Evolutionary conservation across 2,113 vertebrate genomes (phyloP).

Genomic region (Aldabrachelys gigantea): DNA sequence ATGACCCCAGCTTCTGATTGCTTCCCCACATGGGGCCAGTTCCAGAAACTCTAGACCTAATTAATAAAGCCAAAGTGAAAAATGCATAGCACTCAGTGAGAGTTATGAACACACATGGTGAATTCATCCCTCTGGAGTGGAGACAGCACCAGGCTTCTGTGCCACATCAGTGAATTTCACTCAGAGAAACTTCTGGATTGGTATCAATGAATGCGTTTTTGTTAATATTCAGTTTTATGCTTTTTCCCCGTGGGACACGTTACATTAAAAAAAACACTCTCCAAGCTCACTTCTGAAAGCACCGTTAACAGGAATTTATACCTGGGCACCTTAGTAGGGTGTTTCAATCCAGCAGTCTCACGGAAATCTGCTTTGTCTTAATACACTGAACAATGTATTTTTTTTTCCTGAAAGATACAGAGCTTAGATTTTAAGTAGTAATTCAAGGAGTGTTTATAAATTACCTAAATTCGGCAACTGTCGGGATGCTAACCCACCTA

Average conservation of each 20-base stretch:
- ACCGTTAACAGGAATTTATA: not conserved
- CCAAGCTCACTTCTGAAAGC: not conserved
- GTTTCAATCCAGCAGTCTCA: not conserved
- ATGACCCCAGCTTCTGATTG: not conserved
- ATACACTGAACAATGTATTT: not conserved
- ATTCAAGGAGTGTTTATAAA: not conserved
- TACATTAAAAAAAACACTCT: not conserved
- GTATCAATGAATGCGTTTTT: not conserved
- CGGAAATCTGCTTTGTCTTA: not conserved
- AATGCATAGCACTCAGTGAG: not conserved
- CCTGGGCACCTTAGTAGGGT: not conserved
- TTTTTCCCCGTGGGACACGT: not conserved
- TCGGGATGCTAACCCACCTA: not conserved
- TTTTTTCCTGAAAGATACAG: not conserved
- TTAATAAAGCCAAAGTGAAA: not conserved
- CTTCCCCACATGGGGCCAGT: not conserved
- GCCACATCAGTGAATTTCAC: not conserved
- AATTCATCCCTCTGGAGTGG: not conserved
- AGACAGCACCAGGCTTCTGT: not conserved
- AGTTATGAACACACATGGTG: not conserved
- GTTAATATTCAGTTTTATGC: not conserved
- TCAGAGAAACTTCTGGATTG: not conserved
- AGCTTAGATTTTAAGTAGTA: not conserved
- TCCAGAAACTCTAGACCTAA: not conserved
- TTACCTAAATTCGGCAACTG: not conserved